Conservation (phyloP, 2,113 vertebrate genomes). For the Megaleporinus macrocephalus region DNA sequence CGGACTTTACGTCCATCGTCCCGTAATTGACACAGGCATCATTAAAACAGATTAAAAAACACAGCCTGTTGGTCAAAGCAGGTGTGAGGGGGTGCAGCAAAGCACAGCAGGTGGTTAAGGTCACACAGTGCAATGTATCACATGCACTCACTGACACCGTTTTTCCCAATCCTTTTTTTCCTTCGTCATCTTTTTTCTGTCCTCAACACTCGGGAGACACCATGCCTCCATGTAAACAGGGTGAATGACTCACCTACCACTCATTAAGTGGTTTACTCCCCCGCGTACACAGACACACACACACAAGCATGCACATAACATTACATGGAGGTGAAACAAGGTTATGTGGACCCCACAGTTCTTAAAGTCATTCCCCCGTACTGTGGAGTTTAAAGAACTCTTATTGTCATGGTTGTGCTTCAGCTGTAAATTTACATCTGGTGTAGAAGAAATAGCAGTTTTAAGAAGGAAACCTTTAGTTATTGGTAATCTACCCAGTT, state of each 20-base stretch:
- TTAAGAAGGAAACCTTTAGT: too few species aligned
- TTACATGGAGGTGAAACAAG: background rate
- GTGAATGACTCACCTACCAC: background rate
- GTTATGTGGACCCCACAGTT: background rate
- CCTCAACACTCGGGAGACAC: background rate
- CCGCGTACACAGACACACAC: background rate
- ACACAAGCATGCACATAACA: background rate
- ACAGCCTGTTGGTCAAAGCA: background rate
- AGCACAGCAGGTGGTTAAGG: background rate
- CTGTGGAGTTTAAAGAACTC: background rate
- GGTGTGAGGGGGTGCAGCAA: slow-evolving; percentile 20
- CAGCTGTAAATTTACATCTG: too few species aligned
- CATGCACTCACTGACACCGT: slow-evolving; percentile 4
- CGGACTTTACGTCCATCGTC: background rate
- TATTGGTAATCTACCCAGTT: too few species aligned
- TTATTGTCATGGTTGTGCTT: too few species aligned
- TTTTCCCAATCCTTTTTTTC: background rate
- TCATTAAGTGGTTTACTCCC: background rate
- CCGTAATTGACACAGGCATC: background rate
- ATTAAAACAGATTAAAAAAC: background rate
- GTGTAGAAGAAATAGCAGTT: too few species aligned
- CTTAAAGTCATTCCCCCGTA: background rate
- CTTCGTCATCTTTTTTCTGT: background rate
- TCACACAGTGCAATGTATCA: slow-evolving; percentile 10
- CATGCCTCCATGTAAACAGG: background rate